Evolutionary conservation across 2,113 vertebrate genomes (phyloP).

Genomic region (Ramphastos sulfuratus): DNA sequence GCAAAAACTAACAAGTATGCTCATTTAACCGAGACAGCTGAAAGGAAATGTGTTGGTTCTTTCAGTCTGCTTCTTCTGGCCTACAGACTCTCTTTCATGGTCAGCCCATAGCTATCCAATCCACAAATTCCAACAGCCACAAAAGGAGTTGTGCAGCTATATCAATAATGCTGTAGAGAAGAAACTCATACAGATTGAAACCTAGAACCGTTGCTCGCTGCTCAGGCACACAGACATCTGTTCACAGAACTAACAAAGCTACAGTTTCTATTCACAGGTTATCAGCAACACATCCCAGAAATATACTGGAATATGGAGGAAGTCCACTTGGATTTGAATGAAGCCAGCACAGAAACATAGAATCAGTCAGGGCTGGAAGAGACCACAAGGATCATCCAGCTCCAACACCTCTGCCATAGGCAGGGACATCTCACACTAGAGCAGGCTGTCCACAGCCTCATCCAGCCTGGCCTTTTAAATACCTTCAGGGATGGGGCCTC

Average conservation of each 20-base stretch:
- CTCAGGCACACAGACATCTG: not conserved
- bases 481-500: too few species aligned
- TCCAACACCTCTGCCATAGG: too few species aligned
- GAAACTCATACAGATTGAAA: accelerated
- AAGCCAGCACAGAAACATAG: not conserved
- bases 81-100: not conserved
- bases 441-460: too few species aligned
- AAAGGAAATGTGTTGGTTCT: not conserved
- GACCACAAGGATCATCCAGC: too few species aligned
- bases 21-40: not conserved
- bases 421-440: too few species aligned
- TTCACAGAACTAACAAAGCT: not conserved
- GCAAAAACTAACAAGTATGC: not conserved
- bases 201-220: not conserved
- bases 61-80: not conserved
- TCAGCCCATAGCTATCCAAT: not conserved
- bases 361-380: too few species aligned
- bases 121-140: not conserved
- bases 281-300: not conserved
- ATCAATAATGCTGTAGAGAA: not conserved
- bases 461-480: too few species aligned
- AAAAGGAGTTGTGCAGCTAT: not conserved
- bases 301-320: not conserved
- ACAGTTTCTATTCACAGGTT: not conserved
- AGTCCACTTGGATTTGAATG: not conserved